Percentiles rank a stretch among this genome's conserved stretches.
Evolutionary conservation across 2,888 invertebrate genomes (phyloP).

Genomic region (Gari tellinella): DNA sequence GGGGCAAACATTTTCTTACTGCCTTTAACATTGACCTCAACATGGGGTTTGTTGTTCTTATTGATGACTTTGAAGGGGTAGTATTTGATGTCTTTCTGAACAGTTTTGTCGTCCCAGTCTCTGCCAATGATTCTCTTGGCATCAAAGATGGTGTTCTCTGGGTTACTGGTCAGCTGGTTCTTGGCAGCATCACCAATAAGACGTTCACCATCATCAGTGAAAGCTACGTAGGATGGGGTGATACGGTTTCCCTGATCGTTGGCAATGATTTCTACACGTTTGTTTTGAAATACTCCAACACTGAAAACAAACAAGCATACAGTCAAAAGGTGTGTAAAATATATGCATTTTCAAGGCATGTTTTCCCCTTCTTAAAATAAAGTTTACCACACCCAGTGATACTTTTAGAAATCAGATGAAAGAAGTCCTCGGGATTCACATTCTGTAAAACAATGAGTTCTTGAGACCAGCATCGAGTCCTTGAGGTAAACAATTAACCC

Average conservation of each 20-base stretch:
- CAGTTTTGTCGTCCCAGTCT: constrained; percentile 95
- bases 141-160: constrained; percentile 99
- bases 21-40: constrained; percentile 86
- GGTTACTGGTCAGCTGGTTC: constrained; percentile 99
- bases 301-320: constrained; percentile 66
- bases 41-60: constrained; percentile 97
- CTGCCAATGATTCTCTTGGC: constrained; percentile 99
- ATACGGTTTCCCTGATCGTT: constrained; percentile 99
- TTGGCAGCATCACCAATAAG: constrained; percentile 99
- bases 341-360: too few relatives aligned
- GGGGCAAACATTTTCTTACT: constrained; percentile 94
- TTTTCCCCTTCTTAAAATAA: too few relatives aligned
- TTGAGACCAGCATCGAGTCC: too few relatives aligned
- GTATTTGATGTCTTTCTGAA: constrained; percentile 97
- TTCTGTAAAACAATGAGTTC: too few relatives aligned
- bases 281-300: constrained; percentile 92
- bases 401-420: too few relatives aligned
- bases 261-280: constrained; percentile 98
- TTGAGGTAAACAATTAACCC: too few relatives aligned
- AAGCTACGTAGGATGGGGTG: constrained; percentile 98
- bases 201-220: constrained; percentile 97
- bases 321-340: not conserved
- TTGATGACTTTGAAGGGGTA: constrained; percentile 97
- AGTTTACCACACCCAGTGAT: too few relatives aligned
- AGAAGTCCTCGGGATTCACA: too few relatives aligned